A percentile compares a stretch with the other conserved stretches of the same genome.
These are phyloP conservation scores for Cataglyphis livida DNA, from an alignment of 2,888 invertebrate genomes.

Conservation along the genomic window DNA sequence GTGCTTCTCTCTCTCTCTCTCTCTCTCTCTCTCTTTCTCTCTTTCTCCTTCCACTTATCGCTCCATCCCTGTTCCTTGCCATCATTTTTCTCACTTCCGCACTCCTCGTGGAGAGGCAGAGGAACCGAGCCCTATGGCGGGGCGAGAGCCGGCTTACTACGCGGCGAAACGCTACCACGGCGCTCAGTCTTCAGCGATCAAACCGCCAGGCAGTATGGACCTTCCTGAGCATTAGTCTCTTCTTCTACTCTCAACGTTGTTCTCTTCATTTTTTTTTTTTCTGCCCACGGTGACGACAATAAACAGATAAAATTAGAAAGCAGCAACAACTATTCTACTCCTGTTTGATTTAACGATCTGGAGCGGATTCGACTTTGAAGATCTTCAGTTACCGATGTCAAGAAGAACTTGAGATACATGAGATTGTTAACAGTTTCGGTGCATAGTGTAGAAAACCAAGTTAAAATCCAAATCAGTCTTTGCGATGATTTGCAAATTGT, in stretches of 20 bases:
- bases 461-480: background rate
- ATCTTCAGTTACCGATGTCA: background rate
- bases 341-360: constrained; percentile 6
- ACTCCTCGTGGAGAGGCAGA: constrained; percentile 69
- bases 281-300: constrained; percentile 32
- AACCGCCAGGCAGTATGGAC: constrained; percentile 77
- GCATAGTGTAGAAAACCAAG: constrained; percentile 7
- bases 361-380: background rate
- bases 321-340: background rate
- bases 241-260: constrained; percentile 56
- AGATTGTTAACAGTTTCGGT: constrained; percentile 25
- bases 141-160: constrained; percentile 76
- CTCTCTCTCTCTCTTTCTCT: background rate
- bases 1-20: constrained; percentile 57
- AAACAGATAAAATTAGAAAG: constrained; percentile 24
- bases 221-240: constrained; percentile 73
- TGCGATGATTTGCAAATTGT: background rate
- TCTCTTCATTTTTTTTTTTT: constrained; percentile 53
- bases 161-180: constrained; percentile 73
- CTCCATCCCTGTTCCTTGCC: constrained; percentile 66
- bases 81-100: constrained; percentile 66
- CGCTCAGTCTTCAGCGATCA: constrained; percentile 77
- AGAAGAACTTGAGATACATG: background rate
- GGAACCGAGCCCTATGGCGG: constrained; percentile 75
- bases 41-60: constrained; percentile 45